A percentile compares a stretch with the other conserved stretches of the same genome.
These are phyloP conservation scores for Leuciscus waleckii DNA, from an alignment of 2,797 vertebrate species.

Conservation along the genomic window DNA sequence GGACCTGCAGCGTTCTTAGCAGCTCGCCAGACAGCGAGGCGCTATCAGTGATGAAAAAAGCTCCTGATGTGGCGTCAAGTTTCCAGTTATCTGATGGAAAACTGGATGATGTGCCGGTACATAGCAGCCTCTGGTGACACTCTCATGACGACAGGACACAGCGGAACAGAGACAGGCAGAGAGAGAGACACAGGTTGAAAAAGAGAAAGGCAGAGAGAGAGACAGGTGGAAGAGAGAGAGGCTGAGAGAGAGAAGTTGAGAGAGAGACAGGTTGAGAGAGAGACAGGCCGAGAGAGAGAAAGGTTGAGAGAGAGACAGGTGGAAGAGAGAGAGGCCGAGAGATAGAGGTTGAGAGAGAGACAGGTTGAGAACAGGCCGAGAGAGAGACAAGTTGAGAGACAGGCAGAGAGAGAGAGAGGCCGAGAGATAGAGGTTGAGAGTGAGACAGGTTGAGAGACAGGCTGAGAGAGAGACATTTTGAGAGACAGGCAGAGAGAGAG, in stretches of 20 bases:
- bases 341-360: background rate
- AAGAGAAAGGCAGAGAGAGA: background rate
- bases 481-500: no score
- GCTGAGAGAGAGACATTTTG: no score
- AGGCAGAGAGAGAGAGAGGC: rapidly evolving
- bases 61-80: slow-evolving; percentile 44
- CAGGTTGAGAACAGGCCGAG: background rate
- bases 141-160: slow-evolving; percentile 14
- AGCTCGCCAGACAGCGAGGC: slow-evolving; percentile 22
- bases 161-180: slow-evolving; percentile 13
- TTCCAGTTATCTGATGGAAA: slow-evolving; percentile 56
- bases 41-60: slow-evolving; percentile 37
- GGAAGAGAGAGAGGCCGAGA: no score
- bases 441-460: no score
- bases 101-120: slow-evolving; percentile 47
- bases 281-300: no score
- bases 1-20: slow-evolving; percentile 23
- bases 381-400: background rate
- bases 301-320: no score
- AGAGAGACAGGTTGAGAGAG: background rate
- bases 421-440: background rate
- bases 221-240: background rate
- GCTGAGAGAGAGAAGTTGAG: background rate
- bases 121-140: slow-evolving; percentile 51
- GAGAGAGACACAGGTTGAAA: background rate